Conservation (phyloP, 2,888 invertebrate species). For the Pseudanteris insignis region DNA sequence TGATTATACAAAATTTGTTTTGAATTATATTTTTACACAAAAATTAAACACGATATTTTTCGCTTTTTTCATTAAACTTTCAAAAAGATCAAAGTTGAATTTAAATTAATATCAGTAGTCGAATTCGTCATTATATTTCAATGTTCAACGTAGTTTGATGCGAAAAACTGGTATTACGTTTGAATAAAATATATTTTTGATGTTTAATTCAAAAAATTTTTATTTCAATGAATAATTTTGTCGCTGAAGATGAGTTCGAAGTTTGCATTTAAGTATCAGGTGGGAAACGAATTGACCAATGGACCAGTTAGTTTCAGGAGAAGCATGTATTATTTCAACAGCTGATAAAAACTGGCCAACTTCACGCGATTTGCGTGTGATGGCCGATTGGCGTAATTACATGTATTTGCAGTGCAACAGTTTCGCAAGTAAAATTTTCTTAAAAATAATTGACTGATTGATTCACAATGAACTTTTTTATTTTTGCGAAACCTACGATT, state of each 20-base stretch:
- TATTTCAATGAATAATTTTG: no score
- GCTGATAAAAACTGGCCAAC: conserved; percentile 15
- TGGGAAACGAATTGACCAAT: not conserved
- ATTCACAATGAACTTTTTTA: conserved; percentile 19
- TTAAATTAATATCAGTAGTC: no score
- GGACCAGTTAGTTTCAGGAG: not conserved
- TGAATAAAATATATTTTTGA: no score
- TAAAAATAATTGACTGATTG: not conserved
- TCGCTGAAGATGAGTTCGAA: not conserved
- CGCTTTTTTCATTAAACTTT: no score
- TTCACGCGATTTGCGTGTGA: conserved; percentile 16
- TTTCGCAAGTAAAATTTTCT: not conserved
- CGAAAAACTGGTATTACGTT: no score
- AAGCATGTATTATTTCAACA: conserved; percentile 3
- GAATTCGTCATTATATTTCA: no score
- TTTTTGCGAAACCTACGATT: conserved; percentile 17
- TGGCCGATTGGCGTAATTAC: conserved; percentile 18
- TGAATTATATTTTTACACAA: no score
- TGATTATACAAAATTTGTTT: no score
- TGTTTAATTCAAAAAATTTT: no score
- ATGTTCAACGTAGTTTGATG: no score
- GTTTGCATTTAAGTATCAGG: not conserved
- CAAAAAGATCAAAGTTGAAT: no score
- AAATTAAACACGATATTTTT: no score
- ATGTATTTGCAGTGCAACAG: conserved; percentile 9